phyloP scores from a whole-genome alignment of 2,113 vertebrate species.

The Burhinus bistriatus region DNA sequence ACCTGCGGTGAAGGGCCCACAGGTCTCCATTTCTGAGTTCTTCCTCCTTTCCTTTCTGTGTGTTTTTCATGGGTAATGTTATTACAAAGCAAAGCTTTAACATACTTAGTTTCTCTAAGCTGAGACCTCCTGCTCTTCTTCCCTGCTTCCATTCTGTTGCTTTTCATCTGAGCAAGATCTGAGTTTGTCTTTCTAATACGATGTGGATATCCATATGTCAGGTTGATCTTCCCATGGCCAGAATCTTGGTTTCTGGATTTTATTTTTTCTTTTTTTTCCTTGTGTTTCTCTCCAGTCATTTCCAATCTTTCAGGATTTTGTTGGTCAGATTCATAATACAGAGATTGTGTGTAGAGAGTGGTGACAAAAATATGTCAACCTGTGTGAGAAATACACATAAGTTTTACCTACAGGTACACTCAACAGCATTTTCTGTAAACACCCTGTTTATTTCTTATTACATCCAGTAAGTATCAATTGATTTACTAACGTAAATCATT shows the following conservation, averaged over 20 bases:
- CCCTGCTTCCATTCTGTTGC: neutral
- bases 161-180: neutral
- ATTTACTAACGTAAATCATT: neutral
- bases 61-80: neutral
- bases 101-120: neutral
- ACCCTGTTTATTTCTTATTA: neutral
- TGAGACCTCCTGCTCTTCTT: neutral
- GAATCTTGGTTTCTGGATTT: neutral
- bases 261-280: accelerated
- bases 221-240: neutral
- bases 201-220: neutral
- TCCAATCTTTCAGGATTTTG: neutral
- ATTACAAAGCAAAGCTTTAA: neutral
- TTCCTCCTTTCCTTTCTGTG: neutral
- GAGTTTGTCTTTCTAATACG: neutral
- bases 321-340: neutral
- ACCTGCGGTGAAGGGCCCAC: accelerated
- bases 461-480: neutral
- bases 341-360: neutral
- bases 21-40: neutral
- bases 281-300: neutral
- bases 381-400: neutral
- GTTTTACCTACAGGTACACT: neutral
- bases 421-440: neutral
- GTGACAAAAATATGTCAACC: neutral